A percentile compares a stretch with the other conserved stretches of the same genome.
These are phyloP conservation scores for Alethe diademata DNA, from an alignment of 2,113 vertebrate genomes.

Conservation along the genomic window DNA sequence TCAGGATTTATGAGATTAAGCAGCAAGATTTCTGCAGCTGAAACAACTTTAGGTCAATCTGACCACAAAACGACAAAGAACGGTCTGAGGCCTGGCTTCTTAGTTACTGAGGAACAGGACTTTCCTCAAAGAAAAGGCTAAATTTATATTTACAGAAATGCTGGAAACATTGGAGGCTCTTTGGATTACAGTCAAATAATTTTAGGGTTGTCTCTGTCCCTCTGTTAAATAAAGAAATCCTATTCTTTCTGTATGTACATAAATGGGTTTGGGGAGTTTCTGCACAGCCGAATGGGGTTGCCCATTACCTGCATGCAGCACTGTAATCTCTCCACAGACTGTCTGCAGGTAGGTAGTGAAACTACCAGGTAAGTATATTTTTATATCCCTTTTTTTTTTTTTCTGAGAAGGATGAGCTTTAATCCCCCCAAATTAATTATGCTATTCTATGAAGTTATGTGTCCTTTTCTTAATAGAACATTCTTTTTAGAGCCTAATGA, in stretches of 20 bases:
- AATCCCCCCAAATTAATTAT: not conserved
- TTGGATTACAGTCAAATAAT: not conserved
- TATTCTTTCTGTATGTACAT: not conserved
- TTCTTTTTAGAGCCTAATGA: not conserved
- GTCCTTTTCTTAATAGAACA: not conserved
- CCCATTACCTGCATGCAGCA: not conserved
- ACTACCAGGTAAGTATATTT: not conserved
- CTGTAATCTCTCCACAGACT: not conserved
- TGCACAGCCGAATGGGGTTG: fast-evolving
- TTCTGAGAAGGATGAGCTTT: not conserved
- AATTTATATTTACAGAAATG: not conserved
- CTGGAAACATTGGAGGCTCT: not conserved
- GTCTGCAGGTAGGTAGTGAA: not conserved
- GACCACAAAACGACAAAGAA: not conserved
- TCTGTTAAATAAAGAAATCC: not conserved
- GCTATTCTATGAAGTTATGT: not conserved
- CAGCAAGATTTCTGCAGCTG: not conserved
- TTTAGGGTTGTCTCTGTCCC: not conserved
- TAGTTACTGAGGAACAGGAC: not conserved
- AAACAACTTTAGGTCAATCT: not conserved
- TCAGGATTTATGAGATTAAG: not conserved
- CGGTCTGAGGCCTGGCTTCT: not conserved
- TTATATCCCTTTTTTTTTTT: not conserved
- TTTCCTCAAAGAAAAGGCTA: not conserved
- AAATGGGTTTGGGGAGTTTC: not conserved